A percentile compares a stretch with the other conserved stretches of the same genome.
Evolutionary conservation across 92 coral and sea anemone species (phyloP).

Genomic region (Paragorgia papillata): DNA sequence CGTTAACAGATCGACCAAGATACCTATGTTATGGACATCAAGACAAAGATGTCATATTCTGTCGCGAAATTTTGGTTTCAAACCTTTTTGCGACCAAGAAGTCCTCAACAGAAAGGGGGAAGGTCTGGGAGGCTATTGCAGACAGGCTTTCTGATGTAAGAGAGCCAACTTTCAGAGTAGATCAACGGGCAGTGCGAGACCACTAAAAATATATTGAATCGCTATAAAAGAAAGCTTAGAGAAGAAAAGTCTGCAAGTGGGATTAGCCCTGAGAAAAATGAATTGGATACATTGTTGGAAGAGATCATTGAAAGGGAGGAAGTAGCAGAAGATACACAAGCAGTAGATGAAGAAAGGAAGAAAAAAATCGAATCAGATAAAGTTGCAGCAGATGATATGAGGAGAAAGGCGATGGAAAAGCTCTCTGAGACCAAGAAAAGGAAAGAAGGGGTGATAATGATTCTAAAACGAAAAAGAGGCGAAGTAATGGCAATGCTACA

Average conservation of each 20-base stretch:
- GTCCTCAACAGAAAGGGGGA: slow-evolving; percentile 37
- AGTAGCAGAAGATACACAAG: background rate
- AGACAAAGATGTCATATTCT: slow-evolving; percentile 25
- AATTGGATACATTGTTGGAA: slow-evolving; percentile 8
- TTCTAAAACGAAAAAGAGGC: background rate
- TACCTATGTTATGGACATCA: slow-evolving; percentile 21
- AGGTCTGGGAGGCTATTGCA: slow-evolving; percentile 35
- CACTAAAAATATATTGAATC: slow-evolving; percentile 23
- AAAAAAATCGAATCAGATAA: background rate
- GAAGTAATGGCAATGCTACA: background rate
- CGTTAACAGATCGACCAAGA: too few relatives aligned
- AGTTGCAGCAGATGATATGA: background rate
- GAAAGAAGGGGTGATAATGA: background rate
- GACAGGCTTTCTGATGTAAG: background rate
- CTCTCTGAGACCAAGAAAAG: background rate
- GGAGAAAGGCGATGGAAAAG: background rate
- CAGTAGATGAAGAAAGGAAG: background rate
- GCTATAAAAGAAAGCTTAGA: slow-evolving; percentile 17
- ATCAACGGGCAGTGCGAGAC: slow-evolving; percentile 21
- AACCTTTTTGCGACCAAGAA: slow-evolving; percentile 13
- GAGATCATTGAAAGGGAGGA: slow-evolving; percentile 10
- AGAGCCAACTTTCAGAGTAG: slow-evolving; percentile 15
- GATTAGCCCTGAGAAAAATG: slow-evolving; percentile 17
- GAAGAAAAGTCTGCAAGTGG: slow-evolving; percentile 25
- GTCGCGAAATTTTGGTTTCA: slow-evolving; percentile 34